Evolutionary conservation across 2,797 vertebrate genomes (phyloP).

Genomic region (Sylvia borin): DNA sequence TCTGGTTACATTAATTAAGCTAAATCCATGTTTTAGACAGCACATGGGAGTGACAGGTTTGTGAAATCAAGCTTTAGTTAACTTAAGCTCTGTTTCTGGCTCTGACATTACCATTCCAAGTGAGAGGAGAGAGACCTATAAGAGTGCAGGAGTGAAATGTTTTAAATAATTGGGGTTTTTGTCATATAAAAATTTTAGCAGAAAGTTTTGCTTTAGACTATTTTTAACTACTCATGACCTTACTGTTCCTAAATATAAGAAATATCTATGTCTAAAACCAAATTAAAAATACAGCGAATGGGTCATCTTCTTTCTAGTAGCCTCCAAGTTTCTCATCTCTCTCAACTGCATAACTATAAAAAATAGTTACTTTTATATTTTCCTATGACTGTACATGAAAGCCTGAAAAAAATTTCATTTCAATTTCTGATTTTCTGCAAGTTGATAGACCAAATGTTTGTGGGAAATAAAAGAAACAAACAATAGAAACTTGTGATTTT

Average conservation of each 20-base stretch:
- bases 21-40: neutral
- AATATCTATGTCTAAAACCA: neutral
- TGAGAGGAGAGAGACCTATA: neutral
- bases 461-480: neutral
- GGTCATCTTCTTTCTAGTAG: neutral
- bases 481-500: neutral
- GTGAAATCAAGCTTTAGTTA: neutral
- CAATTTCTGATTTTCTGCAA: neutral
- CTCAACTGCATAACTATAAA: neutral
- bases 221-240: neutral
- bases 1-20: neutral
- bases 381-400: neutral
- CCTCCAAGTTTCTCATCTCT: neutral
- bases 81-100: neutral
- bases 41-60: neutral
- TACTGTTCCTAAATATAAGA: neutral
- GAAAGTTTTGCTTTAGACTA: neutral
- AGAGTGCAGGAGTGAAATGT: neutral
- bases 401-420: neutral
- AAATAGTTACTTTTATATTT: neutral
- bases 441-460: neutral
- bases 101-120: neutral
- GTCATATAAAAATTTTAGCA: neutral
- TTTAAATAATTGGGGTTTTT: neutral
- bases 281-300: fast-evolving